Evolutionary conservation across 1,140 invertebrate genomes (phyloP), one percentile per base, ranked within the genome.

Genomic region (Microplitis mediator): DNA sequence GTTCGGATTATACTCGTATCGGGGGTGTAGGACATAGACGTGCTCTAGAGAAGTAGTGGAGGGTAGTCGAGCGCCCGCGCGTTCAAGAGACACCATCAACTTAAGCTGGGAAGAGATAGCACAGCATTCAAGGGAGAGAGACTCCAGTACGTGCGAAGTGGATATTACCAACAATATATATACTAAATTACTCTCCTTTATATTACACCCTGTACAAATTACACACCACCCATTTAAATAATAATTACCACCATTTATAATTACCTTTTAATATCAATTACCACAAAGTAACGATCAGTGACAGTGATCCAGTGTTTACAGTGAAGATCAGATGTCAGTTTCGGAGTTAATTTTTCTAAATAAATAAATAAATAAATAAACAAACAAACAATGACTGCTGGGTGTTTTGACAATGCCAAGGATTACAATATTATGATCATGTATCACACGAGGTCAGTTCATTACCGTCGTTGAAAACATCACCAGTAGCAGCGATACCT

Each of bases 1-100:
- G 39, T 56, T 23, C 5, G 52, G n/a, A 23, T 56, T 56, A 9
- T 4, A 34, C 32, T 4, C 13, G 32, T 23, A 23, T 23, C 2
- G 23, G 23, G 23, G 23, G 23, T 23, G 23, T 23, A 23, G 23
- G 23, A 23, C 23, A 23, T 23, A 23, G 23, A 23, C 23, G 23
- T 23, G 60, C 6, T 3, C 9, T 35, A 32, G 13, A 14, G 58
- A n/a, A 31, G 14, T 35, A 13, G 14, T 62, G 35, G 60, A n/a
- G 60, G 39, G 60, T 62, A 62, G 60, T 62, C 60, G 60, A 36
- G 60, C 60, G 60, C 60, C 60, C 60, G 60, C 60, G 60, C 60
- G 60, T 62, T 62, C 60, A 23, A 58, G 32, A 36, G 60, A 36
- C 8, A 35, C 8, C 52, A 56, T 23, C 52, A 56, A 56, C 39